Conservation (phyloP, 2,113 vertebrate genomes). For the Cairina moschata region DNA sequence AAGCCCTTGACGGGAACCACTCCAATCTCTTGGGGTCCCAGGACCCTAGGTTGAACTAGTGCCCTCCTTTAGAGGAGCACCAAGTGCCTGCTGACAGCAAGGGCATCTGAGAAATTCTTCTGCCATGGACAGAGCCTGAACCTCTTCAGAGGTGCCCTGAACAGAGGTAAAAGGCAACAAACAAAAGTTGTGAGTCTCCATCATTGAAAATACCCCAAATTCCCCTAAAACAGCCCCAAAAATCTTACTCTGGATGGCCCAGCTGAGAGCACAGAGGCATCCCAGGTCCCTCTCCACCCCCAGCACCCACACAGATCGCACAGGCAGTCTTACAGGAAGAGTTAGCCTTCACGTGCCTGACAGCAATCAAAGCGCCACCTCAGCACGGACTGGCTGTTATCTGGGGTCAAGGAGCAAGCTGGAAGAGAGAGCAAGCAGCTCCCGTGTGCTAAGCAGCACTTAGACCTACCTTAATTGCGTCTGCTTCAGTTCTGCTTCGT, state of each 20-base stretch:
- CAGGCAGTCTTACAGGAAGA: neutral
- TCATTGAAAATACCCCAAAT: neutral
- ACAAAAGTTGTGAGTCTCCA: neutral
- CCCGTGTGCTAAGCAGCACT: neutral
- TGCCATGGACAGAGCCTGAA: neutral
- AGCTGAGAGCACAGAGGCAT: neutral
- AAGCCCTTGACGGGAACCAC: neutral
- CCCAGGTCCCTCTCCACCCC: neutral
- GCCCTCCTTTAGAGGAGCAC: neutral
- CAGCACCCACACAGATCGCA: neutral
- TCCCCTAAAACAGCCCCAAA: neutral
- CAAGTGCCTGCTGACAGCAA: neutral
- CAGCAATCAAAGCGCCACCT: neutral
- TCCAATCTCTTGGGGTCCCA: neutral
- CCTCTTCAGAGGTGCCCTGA: neutral
- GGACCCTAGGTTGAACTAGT: neutral
- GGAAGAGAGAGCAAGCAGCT: neutral
- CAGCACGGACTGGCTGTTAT: neutral
- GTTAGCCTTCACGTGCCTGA: neutral
- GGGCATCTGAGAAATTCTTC: neutral
- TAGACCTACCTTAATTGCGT: conserved; percentile 80
- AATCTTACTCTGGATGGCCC: neutral
- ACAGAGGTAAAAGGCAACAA: neutral
- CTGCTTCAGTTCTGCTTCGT: conserved; percentile 76
- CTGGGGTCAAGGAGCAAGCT: neutral